A percentile compares a stretch with the other conserved stretches of the same genome.
Evolutionary conservation across 2,888 invertebrate genomes (phyloP).

Genomic region (Anthophora plumipes): DNA sequence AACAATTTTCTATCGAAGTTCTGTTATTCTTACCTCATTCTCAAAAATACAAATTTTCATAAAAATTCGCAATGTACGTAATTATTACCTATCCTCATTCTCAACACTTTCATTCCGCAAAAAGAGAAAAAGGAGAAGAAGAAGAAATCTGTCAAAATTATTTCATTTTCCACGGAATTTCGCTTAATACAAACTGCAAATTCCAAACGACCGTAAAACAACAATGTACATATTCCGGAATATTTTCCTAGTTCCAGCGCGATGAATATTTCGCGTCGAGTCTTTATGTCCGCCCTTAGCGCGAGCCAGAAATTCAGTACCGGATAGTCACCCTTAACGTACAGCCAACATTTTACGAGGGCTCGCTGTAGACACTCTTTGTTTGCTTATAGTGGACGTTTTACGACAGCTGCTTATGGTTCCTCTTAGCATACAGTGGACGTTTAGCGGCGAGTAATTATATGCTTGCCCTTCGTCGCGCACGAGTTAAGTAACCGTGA

Average conservation of each 20-base stretch:
- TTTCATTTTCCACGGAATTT: not conserved
- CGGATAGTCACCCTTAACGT: not conserved
- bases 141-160: not conserved
- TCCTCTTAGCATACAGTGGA: constrained; percentile 19
- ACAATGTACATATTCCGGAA: not conserved
- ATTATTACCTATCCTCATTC: too few species aligned
- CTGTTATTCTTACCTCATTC: too few species aligned
- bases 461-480: constrained; percentile 4
- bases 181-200: not conserved
- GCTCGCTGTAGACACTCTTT: constrained; percentile 11
- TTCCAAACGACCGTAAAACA: not conserved
- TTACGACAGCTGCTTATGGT: constrained; percentile 17
- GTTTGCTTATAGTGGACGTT: constrained; percentile 8
- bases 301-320: not conserved
- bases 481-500: constrained; percentile 18
- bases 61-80: too few species aligned
- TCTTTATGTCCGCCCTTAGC: not conserved
- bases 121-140: too few species aligned
- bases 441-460: constrained; percentile 30
- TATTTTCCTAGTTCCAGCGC: not conserved
- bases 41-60: too few species aligned
- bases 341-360: constrained; percentile 20
- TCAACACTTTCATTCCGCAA: too few species aligned
- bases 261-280: not conserved
- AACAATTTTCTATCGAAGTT: too few species aligned